phyloP scores from a whole-genome alignment of 1,140 invertebrate genomes.

The Tetraneura akinire region DNA sequence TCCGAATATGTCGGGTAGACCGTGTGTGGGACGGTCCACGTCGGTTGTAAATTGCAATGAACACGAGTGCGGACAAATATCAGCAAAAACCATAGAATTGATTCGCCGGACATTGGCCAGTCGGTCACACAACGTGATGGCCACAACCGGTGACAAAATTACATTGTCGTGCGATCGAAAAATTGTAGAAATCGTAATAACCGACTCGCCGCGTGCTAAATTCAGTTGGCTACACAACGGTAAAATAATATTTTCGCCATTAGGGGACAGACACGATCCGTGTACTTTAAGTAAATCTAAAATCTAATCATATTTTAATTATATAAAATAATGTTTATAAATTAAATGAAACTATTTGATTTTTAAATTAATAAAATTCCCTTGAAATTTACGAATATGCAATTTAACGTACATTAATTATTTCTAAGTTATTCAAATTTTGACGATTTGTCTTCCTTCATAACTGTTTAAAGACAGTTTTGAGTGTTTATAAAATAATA shows the following conservation, averaged over 20 bases:
- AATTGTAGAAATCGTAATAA: neutral
- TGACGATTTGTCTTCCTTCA: too few species aligned
- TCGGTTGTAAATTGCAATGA: neutral
- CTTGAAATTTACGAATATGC: too few species aligned
- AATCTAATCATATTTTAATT: too few species aligned
- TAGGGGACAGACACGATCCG: neutral
- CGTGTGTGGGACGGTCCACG: conserved; percentile 58
- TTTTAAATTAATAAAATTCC: too few species aligned
- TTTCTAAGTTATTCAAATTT: too few species aligned
- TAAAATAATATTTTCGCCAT: neutral
- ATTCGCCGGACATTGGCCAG: neutral
- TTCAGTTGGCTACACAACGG: conserved; percentile 28
- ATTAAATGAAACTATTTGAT: too few species aligned
- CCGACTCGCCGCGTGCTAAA: neutral
- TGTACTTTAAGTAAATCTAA: neutral
- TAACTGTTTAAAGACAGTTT: too few species aligned
- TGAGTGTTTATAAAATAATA: too few species aligned
- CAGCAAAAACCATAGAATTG: neutral
- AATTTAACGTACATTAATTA: too few species aligned
- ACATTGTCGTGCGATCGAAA: neutral
- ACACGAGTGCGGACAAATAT: conserved; percentile 34
- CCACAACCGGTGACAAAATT: neutral
- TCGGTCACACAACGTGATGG: neutral
- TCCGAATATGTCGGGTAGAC: conserved; percentile 60
- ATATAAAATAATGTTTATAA: too few species aligned